These are phyloP conservation scores for Peromyscus polionotus DNA, from an alignment of 2,113 vertebrate genomes.

Conservation along the genomic window DNA sequence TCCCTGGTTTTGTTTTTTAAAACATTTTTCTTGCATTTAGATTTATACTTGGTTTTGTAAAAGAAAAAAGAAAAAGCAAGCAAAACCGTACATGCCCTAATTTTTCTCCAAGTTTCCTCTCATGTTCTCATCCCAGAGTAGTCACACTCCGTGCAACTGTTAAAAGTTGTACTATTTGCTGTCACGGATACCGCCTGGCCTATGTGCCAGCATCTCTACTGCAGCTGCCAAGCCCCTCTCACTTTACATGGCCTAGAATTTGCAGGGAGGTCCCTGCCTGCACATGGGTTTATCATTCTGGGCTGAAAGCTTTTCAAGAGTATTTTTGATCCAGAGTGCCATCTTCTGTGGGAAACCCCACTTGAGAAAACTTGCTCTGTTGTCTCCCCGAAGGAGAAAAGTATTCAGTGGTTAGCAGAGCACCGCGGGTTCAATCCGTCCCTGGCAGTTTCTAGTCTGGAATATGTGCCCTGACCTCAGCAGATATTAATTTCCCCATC, in stretches of 20 bases:
- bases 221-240: background rate
- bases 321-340: background rate
- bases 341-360: background rate
- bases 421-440: background rate
- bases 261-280: background rate
- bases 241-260: background rate
- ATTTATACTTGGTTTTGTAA: conserved; percentile 16
- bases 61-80: background rate
- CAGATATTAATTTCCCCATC: background rate
- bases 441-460: background rate
- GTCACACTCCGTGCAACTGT: too few species aligned
- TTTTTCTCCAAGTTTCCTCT: background rate
- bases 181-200: background rate
- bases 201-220: background rate
- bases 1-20: background rate
- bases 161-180: background rate
- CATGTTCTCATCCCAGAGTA: background rate
- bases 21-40: background rate
- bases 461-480: background rate
- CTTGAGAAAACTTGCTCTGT: background rate
- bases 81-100: background rate
- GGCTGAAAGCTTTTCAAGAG: background rate
- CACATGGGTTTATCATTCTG: background rate
- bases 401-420: background rate
- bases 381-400: background rate